Percentiles rank a stretch among this genome's conserved stretches.
Evolutionary conservation across 1,140 invertebrate species (phyloP).

Genomic region (Meloidogyne hapla): DNA sequence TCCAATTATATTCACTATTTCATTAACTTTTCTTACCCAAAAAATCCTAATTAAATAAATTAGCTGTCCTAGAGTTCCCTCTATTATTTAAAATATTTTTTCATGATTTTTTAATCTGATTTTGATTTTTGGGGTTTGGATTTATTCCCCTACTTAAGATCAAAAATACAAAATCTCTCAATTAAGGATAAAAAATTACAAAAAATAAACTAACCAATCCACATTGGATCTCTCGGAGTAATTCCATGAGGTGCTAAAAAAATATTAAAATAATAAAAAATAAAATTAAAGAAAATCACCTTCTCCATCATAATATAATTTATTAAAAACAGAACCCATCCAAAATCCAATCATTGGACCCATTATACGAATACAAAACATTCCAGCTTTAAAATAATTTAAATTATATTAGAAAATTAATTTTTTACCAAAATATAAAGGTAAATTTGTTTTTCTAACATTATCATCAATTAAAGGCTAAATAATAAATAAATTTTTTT

Average conservation of each 20-base stretch:
- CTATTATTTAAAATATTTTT: no score
- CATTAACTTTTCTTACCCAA: no score
- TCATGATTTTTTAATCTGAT: no score
- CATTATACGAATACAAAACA: conserved; percentile 62
- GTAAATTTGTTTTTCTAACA: conserved; percentile 56
- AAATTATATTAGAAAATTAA: conserved; percentile 7
- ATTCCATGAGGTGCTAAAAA: conserved; percentile 41
- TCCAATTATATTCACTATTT: no score
- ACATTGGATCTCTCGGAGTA: conserved; percentile 51
- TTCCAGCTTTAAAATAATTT: conserved; percentile 52
- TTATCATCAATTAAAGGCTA: conserved; percentile 60
- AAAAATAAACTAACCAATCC: conserved; percentile 44
- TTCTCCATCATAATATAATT: conserved; percentile 60
- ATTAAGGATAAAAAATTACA: no score
- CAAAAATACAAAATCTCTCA: no score
- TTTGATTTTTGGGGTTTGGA: no score
- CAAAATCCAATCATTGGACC: conserved; percentile 61
- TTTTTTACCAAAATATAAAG: conserved; percentile 49
- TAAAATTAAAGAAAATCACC: conserved; percentile 47
- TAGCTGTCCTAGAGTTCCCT: no score
- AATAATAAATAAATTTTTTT: not conserved
- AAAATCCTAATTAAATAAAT: no score
- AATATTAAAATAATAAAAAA: conserved; percentile 10
- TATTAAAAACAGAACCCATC: conserved; percentile 58
- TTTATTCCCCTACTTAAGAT: no score